Evolutionary conservation across 1,140 invertebrate species (phyloP), one percentile per base, ranked within the genome.

Genomic region (Drosophila cardini): DNA sequence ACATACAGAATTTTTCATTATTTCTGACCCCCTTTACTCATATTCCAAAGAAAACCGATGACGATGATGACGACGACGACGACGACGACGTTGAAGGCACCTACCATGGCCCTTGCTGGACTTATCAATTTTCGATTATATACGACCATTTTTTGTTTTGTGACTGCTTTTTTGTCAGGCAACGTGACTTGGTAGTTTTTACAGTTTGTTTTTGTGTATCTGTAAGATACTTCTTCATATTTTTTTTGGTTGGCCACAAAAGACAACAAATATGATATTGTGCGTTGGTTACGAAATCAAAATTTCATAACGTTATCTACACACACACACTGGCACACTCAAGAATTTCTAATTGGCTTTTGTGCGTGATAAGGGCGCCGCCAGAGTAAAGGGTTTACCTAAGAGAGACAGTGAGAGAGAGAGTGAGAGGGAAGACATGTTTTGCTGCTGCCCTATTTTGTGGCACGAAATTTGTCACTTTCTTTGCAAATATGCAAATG

Each of bases 231-330:
- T 36, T 38, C 38, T 65, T 32, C 21, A 26, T 26, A 26, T 26
- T 26, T 26, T 26, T 26, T 26, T 21, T 26, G 21, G 21, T 26
- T 26, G 21, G 42, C 10, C 38, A 34, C 16, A 56, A 56, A 52
- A 57, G 68, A 70, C 68, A 70, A 70, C 57, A 70, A 43, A 70
- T 52, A 60, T 69, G 45, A 50, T 60, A 56, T 69, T 69, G 65
- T 52, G 65, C 65, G 34, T 68, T 13, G 6, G 45, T 69, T 69
- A 60, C 65, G 65, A 60, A 69, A 69, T 21, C n/a, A 16, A 40
- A 26, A 53, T 52, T 26, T 16, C 57, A 70, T 7, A 3, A 16
- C 43, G 46, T 57, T 69, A 50, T 69, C 30, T 42, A 21, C 16
- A n/a, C 16, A 53, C 40, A 32, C 18, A 56, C 16, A 16, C n/a